Evolutionary conservation across 2,113 vertebrate species (phyloP).

Genomic region (Thymallus thymallus): DNA sequence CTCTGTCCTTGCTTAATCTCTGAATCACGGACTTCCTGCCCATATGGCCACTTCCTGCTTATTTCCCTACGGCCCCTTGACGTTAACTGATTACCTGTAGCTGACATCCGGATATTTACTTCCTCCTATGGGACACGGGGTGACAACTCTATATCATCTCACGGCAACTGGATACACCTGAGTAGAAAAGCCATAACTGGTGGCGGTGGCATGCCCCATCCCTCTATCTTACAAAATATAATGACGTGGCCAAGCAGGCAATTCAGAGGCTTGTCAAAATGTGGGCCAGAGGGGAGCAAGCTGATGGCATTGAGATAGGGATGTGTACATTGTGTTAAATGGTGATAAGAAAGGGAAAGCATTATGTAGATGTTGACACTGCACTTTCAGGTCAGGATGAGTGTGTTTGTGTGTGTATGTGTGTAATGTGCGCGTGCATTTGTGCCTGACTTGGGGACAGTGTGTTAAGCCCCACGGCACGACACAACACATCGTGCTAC

Average conservation of each 20-base stretch:
- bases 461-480: constrained; percentile 29
- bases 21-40: constrained; percentile 40
- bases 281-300: constrained; percentile 25
- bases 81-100: constrained; percentile 41
- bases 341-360: constrained; percentile 17
- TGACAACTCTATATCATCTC: constrained; percentile 53
- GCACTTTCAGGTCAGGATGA: constrained; percentile 10
- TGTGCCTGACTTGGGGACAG: constrained; percentile 21
- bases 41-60: constrained; percentile 29
- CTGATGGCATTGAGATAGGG: constrained; percentile 3
- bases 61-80: constrained; percentile 36
- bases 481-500: not conserved
- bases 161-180: constrained; percentile 41
- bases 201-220: not conserved
- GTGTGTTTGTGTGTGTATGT: constrained; percentile 52
- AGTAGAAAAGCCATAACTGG: constrained; percentile 21
- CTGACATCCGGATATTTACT: constrained; percentile 48
- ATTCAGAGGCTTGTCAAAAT: constrained; percentile 47
- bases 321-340: constrained; percentile 36
- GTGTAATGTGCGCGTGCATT: constrained; percentile 33
- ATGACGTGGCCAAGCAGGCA: constrained; percentile 45
- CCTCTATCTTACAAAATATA: constrained; percentile 29
- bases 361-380: constrained; percentile 60
- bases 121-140: constrained; percentile 39
- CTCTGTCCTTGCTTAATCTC: constrained; percentile 7